Percentiles rank a stretch among this genome's conserved stretches.
Conservation (phyloP, 1,140 invertebrate species). For the Caenorhabditis latens region DNA sequence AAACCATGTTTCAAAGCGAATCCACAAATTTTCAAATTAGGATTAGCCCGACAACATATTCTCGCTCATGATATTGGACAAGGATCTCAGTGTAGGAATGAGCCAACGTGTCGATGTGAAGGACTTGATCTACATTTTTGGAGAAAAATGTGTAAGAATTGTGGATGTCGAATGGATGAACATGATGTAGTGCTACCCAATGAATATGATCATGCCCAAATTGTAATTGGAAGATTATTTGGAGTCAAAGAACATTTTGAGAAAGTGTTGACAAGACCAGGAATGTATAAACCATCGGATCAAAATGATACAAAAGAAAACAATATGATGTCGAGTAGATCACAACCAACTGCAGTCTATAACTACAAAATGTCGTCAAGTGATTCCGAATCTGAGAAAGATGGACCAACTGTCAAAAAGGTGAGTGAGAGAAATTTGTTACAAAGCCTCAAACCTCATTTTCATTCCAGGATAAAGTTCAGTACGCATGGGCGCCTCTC, state of each 20-base stretch:
- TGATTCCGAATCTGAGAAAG: slow-evolving; percentile 31
- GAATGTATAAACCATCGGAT: slow-evolving; percentile 11
- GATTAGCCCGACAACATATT: slow-evolving; percentile 55
- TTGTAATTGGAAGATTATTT: slow-evolving; percentile 63
- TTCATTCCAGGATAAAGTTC: neutral
- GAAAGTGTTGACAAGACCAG: slow-evolving; percentile 40
- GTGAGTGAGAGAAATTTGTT: neutral
- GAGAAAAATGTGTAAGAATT: slow-evolving; percentile 64
- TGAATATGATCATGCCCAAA: slow-evolving; percentile 61
- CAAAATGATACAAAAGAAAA: slow-evolving; percentile 28
- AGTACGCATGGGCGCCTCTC: slow-evolving; percentile 64
- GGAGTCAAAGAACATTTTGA: slow-evolving; percentile 61
- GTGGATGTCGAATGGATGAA: slow-evolving; percentile 64
- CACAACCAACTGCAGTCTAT: slow-evolving; percentile 53
- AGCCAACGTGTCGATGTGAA: slow-evolving; percentile 42
- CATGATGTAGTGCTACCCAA: slow-evolving; percentile 63
- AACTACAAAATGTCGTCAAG: slow-evolving; percentile 53
- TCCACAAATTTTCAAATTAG: slow-evolving; percentile 42
- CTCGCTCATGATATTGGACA: slow-evolving; percentile 62
- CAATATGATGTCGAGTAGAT: slow-evolving; percentile 14
- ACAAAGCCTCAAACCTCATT: neutral
- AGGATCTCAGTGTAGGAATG: slow-evolving; percentile 60
- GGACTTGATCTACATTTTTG: slow-evolving; percentile 64
- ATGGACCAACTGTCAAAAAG: neutral
- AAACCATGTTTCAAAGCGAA: slow-evolving; percentile 54